Base-by-base conservation (phyloP, 2,888 invertebrate genomes). In the Siphlonurus alternatus region DNA sequence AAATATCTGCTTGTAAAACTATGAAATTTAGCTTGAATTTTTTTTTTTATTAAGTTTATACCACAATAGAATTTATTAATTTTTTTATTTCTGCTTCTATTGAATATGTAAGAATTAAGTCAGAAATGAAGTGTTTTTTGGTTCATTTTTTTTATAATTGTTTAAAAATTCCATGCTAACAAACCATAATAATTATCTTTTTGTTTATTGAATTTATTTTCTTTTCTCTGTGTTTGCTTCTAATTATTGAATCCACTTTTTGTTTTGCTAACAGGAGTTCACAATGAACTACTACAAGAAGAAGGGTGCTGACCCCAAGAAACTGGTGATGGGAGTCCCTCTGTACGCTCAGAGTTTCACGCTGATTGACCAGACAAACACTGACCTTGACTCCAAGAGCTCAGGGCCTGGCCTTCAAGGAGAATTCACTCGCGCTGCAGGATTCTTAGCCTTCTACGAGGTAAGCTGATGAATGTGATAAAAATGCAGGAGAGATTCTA, bases 381-480 rank as follows among this genome's bases (percentile, higher is more conserved):
- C 77, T 23, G 81, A 79, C 0, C 73, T 85, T 0, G 84, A 85
- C 62, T 81, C 84, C 0, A 80, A 80, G 23, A 76, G 83, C 0
- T 76, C 80, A 23, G 86, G 87, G 0, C 83, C 85, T 0, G 89
- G 88, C 1, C 80, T 82, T 69, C 83, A 86, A 0, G 89, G 88
- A 1, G 79, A 80, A 38, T 85, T 78, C 71, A 88, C 88, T 0
- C 75, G 81, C 63, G 84, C 87, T 54, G 83, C 84, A 25, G 89
- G 89, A 23, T 87, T 88, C 73, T 76, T 89, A 62, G 84, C 89
- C 0, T 89, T 86, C 73, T 87, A 88, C 71, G 89, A 89, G 78
- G 84, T 85, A 68, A 70, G 71, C n/a, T n/a, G 56, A 18, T 53
- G 54, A 20, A n/a, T 51, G 10, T 51, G 10, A 51, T n/a, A n/a